Evolutionary conservation across 1,140 invertebrate genomes (phyloP), one percentile per base, ranked within the genome.

Genomic region (Drosophila watanabei): DNA sequence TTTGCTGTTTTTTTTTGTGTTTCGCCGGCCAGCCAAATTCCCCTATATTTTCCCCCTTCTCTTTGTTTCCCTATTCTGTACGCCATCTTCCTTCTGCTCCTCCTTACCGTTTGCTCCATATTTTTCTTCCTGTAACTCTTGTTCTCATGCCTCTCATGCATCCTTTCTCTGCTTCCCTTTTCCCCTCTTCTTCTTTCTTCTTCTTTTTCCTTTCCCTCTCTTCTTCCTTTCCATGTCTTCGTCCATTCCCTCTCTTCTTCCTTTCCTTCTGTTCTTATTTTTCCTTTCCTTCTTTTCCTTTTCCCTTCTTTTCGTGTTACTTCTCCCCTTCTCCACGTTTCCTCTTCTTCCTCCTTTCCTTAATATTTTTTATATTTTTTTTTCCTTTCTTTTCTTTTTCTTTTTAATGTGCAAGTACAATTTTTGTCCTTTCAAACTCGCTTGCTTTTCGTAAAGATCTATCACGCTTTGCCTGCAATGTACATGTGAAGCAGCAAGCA

Each of bases 21-120:
- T 46, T 57, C 49, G 33, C 63, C 56, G 68, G 68, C 68, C 24
- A 56, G 13, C 62, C 56, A 56, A 56, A 41, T 41, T 24, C 24
- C 24, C 24, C 24, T 24, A 24, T 37, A 33, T 24, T 37, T 20
- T 5, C 10, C n/a, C 18, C 18, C 35, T 16, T 13, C 61, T 32
- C 46, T 24, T 5, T 1, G 28, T n/a, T 20, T 20, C 16, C 10
- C 45, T 18, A 49, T 24, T 20, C 33, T 48, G 46, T 35, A 18
- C 13, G 30, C 14, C 32, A 16, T 46, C 35, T 56, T 54, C 2
- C 16, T 32, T 33, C 11, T 37, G 18, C 6, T 16, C 24, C 5
- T 14, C 2, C 16, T 16, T 20, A 30, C 37, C 32, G 3, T 3
- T 45, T 24, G 9, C 28, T 18, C 3, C 6, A 52, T 32, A 10